These are phyloP conservation scores for Apotomis turbidana DNA, from an alignment of 2,888 invertebrate species.

Conservation along the genomic window DNA sequence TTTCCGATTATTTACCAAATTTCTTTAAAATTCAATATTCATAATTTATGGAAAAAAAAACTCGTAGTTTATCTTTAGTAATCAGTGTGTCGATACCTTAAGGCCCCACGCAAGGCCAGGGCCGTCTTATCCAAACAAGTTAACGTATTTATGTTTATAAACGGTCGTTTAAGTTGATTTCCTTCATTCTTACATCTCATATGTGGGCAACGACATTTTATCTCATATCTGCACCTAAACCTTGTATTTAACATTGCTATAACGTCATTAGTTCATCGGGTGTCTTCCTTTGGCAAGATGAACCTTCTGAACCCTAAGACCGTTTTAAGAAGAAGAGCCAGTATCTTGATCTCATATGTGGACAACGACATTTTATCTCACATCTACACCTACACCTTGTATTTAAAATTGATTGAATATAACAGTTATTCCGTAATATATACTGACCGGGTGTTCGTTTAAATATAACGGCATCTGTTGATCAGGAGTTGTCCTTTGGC, in stretches of 20 bases:
- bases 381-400: neutral
- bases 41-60: neutral
- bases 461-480: too few species aligned
- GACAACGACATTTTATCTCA: conserved; percentile 12
- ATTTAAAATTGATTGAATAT: too few species aligned
- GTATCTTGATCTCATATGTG: conserved; percentile 1
- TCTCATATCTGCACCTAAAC: conserved; percentile 3
- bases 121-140: conserved; percentile 30
- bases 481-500: too few species aligned
- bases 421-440: too few species aligned
- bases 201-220: conserved; percentile 14
- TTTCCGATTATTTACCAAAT: too few species aligned
- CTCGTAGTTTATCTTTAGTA: neutral
- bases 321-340: too few species aligned
- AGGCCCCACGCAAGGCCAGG: conserved; percentile 37
- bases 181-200: conserved; percentile 35
- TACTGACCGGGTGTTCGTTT: too few species aligned
- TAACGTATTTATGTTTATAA: conserved; percentile 31
- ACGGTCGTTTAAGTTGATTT: conserved; percentile 31
- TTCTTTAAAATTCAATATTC: too few species aligned
- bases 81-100: conserved; percentile 17
- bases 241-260: too few species aligned
- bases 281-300: too few species aligned
- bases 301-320: too few species aligned
- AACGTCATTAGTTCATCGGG: too few species aligned